phyloP scores from a whole-genome alignment of 2,797 vertebrate species.

The Muraenolepis orangiensis region DNA sequence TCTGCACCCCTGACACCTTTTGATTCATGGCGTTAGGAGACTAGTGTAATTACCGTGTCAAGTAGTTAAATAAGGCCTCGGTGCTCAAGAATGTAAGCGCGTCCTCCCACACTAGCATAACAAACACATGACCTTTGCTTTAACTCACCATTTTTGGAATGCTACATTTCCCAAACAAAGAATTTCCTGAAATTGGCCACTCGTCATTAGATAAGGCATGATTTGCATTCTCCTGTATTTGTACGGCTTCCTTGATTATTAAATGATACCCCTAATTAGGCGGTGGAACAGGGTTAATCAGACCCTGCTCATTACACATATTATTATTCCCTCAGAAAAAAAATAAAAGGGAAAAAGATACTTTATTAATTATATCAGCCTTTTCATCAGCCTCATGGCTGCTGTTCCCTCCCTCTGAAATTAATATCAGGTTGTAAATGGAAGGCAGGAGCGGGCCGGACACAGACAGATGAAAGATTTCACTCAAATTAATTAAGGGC shows the following conservation, averaged over 20 bases:
- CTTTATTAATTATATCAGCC: slow-evolving; percentile 93
- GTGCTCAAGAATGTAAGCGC: slow-evolving; percentile 24
- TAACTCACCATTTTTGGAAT: slow-evolving; percentile 68
- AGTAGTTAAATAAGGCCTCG: background rate
- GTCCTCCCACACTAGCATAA: slow-evolving; percentile 30
- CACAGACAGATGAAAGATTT: slow-evolving; percentile 92
- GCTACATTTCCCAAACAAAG: slow-evolving; percentile 72
- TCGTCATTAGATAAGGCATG: slow-evolving; percentile 70
- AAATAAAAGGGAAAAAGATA: slow-evolving; percentile 86
- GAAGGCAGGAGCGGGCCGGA: slow-evolving; percentile 87
- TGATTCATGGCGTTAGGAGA: background rate
- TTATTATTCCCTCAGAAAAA: slow-evolving; percentile 82
- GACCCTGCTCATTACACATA: slow-evolving; percentile 80
- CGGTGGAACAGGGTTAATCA: slow-evolving; percentile 84
- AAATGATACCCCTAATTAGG: slow-evolving; percentile 84
- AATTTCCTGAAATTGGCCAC: slow-evolving; percentile 70
- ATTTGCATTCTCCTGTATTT: slow-evolving; percentile 81
- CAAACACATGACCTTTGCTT: slow-evolving; percentile 43
- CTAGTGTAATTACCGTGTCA: background rate
- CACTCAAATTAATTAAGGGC: slow-evolving; percentile 88
- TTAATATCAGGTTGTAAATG: slow-evolving; percentile 94
- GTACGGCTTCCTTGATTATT: slow-evolving; percentile 82
- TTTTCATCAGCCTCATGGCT: slow-evolving; percentile 80
- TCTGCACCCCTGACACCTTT: background rate
- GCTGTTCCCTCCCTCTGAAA: slow-evolving; percentile 80